Conservation (phyloP, 92 coral and sea anemone genomes). For the Parazoanthus atlanticus region DNA sequence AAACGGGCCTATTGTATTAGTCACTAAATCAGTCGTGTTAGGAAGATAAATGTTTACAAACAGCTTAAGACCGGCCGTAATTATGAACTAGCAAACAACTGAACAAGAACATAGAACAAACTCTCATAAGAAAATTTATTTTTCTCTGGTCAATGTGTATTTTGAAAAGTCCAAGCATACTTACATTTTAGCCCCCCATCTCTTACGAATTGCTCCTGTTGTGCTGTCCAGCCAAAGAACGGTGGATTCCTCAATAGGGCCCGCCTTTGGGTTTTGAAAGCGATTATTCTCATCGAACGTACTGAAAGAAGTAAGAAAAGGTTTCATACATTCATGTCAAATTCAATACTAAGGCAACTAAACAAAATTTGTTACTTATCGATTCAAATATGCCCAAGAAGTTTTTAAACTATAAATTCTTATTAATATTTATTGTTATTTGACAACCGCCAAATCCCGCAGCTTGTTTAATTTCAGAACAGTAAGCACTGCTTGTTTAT, state of each 20-base stretch:
- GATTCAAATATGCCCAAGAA: background rate
- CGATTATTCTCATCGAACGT: slow-evolving; percentile 63
- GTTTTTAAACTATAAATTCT: no score
- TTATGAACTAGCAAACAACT: background rate
- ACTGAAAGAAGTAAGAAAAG: slow-evolving; percentile 50
- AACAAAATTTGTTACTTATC: background rate
- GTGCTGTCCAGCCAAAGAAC: slow-evolving; percentile 69
- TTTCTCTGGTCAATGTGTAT: background rate
- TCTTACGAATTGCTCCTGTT: slow-evolving; percentile 57
- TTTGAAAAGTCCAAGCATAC: background rate
- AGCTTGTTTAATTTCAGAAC: background rate
- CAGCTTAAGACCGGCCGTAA: background rate
- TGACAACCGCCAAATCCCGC: background rate
- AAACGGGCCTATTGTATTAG: no score
- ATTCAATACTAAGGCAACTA: background rate
- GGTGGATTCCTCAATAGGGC: slow-evolving; percentile 72
- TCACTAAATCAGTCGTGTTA: no score
- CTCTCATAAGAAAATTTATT: no score
- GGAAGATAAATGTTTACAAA: background rate
- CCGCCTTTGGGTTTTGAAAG: slow-evolving; percentile 43
- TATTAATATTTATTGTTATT: no score
- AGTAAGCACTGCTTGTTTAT: no score
- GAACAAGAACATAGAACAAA: background rate
- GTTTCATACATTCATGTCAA: background rate
- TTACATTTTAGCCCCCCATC: slow-evolving; percentile 68